phyloP scores from a whole-genome alignment of 2,113 vertebrate genomes.

The Ammodramus savannarum region DNA sequence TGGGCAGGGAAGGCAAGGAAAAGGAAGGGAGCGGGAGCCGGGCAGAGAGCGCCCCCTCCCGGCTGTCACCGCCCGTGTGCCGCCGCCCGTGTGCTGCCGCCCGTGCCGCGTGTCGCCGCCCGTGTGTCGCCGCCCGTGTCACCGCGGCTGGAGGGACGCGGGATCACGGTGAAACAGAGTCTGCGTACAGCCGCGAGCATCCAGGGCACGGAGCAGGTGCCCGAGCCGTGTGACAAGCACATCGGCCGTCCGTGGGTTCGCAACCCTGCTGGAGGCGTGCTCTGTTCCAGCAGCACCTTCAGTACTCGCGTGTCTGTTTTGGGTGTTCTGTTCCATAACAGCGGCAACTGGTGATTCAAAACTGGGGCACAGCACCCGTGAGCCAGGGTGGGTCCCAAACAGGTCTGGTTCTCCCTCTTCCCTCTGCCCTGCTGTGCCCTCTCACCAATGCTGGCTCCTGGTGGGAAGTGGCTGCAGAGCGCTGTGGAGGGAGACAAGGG shows the following conservation, averaged over 20 bases:
- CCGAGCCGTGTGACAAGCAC: background rate
- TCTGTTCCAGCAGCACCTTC: background rate
- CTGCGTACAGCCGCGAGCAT: background rate
- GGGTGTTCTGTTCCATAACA: background rate
- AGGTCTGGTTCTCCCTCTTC: background rate
- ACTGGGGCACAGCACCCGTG: background rate
- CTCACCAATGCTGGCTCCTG: accelerated
- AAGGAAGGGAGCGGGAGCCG: background rate
- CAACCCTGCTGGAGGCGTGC: background rate
- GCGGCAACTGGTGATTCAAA: background rate
- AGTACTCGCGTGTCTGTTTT: background rate
- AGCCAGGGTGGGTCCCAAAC: background rate
- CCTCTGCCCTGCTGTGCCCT: background rate
- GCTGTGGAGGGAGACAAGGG: background rate
- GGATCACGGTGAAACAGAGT: background rate
- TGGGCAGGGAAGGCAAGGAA: background rate
- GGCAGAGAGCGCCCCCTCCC: background rate
- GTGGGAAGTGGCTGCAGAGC: background rate
- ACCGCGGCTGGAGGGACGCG: background rate
- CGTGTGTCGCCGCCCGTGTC: background rate
- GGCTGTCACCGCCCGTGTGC: background rate
- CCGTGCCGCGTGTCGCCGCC: no score
- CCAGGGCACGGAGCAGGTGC: background rate
- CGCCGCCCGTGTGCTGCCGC: background rate
- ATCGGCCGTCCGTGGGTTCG: accelerated